These are phyloP conservation scores for Mormyrus iriodes DNA, from an alignment of 2,113 vertebrate genomes.

Conservation along the genomic window DNA sequence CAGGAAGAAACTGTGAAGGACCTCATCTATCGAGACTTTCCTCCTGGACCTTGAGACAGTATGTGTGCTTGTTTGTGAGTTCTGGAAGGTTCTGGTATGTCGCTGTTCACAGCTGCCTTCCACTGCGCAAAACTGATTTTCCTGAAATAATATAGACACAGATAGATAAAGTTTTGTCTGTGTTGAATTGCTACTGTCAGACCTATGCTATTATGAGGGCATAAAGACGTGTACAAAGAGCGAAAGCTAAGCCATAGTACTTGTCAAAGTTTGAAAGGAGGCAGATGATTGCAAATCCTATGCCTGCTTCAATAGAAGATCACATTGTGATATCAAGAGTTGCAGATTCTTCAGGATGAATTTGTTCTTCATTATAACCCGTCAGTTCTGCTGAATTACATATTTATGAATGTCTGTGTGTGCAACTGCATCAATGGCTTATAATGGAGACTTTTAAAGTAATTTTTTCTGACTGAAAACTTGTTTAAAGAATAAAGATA, in stretches of 20 bases:
- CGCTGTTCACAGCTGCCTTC: not conserved
- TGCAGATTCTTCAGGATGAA: not conserved
- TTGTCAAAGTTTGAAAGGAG: not conserved
- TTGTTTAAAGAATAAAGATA: not conserved
- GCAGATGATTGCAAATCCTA: not conserved
- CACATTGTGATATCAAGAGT: not conserved
- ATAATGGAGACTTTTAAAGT: not conserved
- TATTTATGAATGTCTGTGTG: not conserved
- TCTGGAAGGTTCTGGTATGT: not conserved
- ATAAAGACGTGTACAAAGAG: not conserved
- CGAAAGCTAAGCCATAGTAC: not conserved
- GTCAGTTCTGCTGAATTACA: not conserved
- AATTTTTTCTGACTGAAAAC: not conserved
- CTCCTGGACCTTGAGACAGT: not conserved
- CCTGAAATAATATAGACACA: not conserved
- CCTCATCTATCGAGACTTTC: not conserved
- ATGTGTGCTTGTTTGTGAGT: not conserved
- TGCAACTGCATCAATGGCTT: not conserved
- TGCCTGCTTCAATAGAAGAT: not conserved
- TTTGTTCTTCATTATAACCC: not conserved
- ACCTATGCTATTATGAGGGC: not conserved
- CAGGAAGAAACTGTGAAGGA: not conserved
- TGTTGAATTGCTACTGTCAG: not conserved
- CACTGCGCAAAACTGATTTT: not conserved
- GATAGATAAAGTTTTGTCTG: not conserved